phyloP scores from a whole-genome alignment of 1,140 invertebrate genomes.

The Brachionus paranguensis region DNA sequence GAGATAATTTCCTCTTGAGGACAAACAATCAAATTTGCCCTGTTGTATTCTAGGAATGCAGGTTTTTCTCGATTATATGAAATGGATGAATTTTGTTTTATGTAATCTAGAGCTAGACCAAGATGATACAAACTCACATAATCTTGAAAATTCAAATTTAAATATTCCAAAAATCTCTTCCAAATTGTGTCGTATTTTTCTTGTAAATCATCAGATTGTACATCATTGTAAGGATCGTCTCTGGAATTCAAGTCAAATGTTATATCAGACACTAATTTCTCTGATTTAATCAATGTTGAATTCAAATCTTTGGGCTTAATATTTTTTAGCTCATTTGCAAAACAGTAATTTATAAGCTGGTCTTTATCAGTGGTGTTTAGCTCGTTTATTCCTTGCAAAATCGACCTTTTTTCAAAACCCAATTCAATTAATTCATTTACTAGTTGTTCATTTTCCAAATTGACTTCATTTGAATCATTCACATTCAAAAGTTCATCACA shows the following conservation, averaged over 20 bases:
- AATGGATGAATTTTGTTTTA: constrained; percentile 40
- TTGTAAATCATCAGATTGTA: constrained; percentile 12
- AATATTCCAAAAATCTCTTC: constrained; percentile 44
- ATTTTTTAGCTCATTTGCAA: background rate
- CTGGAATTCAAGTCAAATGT: background rate
- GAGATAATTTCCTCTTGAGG: constrained; percentile 44
- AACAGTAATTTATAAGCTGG: background rate
- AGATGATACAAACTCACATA: constrained; percentile 50
- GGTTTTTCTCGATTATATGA: constrained; percentile 42
- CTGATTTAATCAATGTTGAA: background rate
- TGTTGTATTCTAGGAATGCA: constrained; percentile 43
- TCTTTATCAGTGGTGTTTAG: constrained; percentile 2
- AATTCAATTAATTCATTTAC: constrained; percentile 41
- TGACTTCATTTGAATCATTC: background rate
- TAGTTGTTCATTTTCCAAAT: constrained; percentile 41
- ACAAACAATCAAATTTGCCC: constrained; percentile 48
- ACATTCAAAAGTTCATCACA: background rate
- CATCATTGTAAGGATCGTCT: background rate
- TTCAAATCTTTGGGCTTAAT: background rate
- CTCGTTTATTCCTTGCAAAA: constrained; percentile 41
- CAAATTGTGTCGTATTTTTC: constrained; percentile 45
- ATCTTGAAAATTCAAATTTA: constrained; percentile 46
- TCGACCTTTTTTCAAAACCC: constrained; percentile 42
- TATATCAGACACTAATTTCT: background rate
- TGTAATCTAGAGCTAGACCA: constrained; percentile 44